Base-by-base conservation (phyloP, 2,888 invertebrate species). In the Dinocampus coccinellae region DNA sequence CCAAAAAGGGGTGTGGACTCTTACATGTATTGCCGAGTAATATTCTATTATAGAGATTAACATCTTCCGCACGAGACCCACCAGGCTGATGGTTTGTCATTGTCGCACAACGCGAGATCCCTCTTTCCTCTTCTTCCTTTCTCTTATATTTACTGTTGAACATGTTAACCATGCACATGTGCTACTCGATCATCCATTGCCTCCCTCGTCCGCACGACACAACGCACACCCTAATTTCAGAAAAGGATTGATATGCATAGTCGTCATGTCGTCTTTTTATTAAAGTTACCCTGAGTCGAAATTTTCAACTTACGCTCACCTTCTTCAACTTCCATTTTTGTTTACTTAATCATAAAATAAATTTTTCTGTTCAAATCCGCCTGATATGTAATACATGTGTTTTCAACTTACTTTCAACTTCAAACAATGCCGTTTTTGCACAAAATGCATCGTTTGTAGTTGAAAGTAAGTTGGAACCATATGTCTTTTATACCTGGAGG, bases 221-320 rank as follows among this genome's bases (percentile, higher is more conserved):
- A 69, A 62, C 47, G 16, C 63, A 72, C 72, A 76, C 80, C 77
- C 81, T 73, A 77, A 81, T 81, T 80, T 78, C 68, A 61, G 72
- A 71, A 69, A 76, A 78, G 74, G 76, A 77, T 73, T 77, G 24
- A 33, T 22, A 24, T 55, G 26, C 26, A 55, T 22, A 9, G n/a
- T 33, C 29, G 20, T 16, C 29, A 42, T 47, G 24, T 63, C 16
- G 26, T 24, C 24, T 33, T 70, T 39, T 64, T 62, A 26, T 70
- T 47, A 29, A 22, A 29, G 42, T 57, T 63, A n/a, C n/a, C n/a
- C n/a, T n/a, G n/a, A n/a, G n/a, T n/a, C n/a, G n/a, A n/a, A n/a
- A n/a, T n/a, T n/a, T n/a, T n/a, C n/a, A n/a, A n/a, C n/a, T n/a
- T n/a, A n/a, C n/a, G n/a, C n/a, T n/a, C n/a, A n/a, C n/a, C n/a